phyloP scores from a whole-genome alignment of 1,140 invertebrate species.

The Zaprionus capensis region DNA sequence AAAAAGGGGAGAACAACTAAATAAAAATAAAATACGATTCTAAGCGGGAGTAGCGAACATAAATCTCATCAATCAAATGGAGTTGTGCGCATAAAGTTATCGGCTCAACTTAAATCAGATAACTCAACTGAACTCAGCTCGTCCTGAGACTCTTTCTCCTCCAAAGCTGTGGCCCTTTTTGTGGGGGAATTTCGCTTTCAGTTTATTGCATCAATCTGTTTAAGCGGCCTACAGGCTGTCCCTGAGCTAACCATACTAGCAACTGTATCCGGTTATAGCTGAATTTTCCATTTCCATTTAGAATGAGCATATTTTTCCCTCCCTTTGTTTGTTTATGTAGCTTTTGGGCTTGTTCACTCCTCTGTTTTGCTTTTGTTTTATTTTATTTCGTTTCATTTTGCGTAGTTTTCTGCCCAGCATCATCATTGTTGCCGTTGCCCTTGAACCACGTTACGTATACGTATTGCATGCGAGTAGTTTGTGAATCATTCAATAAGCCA shows the following conservation, averaged over 20 bases:
- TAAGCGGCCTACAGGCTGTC: conserved; percentile 22
- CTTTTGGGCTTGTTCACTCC: neutral
- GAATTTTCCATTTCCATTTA: conserved; percentile 30
- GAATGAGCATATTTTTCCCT: conserved; percentile 2
- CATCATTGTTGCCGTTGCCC: neutral
- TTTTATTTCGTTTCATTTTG: conserved; percentile 1
- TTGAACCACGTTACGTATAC: conserved; percentile 9
- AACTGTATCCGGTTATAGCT: conserved; percentile 21
- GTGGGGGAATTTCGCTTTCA: neutral
- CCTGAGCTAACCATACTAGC: neutral
- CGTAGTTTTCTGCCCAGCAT: neutral
- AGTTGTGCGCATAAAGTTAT: conserved; percentile 79
- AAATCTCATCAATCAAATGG: conserved; percentile 82
- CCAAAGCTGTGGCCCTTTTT: neutral
- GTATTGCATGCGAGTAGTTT: conserved; percentile 11
- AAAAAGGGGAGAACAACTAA: conserved; percentile 48
- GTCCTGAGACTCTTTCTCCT: neutral
- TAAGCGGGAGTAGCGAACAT: conserved; percentile 57
- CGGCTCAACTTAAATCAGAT: conserved; percentile 76
- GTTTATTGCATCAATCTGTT: conserved; percentile 76
- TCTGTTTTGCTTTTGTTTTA: neutral
- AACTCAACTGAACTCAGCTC: conserved; percentile 37
- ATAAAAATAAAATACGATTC: conserved; percentile 63
- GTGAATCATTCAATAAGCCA: conserved; percentile 21
- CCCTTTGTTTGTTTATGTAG: neutral